Conservation (phyloP, 1,140 invertebrate species). For the Orussus abietinus region DNA sequence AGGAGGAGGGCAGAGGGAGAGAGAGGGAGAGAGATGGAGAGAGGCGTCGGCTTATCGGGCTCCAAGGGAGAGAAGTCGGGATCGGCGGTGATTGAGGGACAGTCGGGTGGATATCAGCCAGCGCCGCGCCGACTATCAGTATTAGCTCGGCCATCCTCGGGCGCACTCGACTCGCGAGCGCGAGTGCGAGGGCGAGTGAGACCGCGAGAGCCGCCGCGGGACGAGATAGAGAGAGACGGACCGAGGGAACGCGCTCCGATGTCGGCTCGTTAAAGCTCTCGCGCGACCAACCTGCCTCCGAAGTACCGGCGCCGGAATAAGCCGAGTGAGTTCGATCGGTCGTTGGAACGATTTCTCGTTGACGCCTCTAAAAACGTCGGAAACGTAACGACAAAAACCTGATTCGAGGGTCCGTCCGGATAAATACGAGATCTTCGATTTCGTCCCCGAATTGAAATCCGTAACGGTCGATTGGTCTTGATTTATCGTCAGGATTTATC, state of each 20-base stretch:
- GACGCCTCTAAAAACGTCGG: no score
- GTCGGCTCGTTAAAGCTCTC: background rate
- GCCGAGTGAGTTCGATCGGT: no score
- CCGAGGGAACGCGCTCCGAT: background rate
- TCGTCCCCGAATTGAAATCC: no score
- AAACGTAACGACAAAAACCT: no score
- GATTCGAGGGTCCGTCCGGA: no score
- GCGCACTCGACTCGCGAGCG: conserved; percentile 15
- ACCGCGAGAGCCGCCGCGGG: background rate
- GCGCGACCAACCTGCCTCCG: no score
- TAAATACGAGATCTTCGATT: no score
- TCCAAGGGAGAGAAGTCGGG: background rate
- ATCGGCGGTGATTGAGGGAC: background rate
- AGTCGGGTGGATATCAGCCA: background rate
- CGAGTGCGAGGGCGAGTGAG: conserved; percentile 6
- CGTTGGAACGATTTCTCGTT: no score
- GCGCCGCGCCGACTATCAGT: conserved; percentile 34
- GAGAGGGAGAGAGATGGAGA: background rate
- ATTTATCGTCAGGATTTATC: no score
- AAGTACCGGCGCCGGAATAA: no score
- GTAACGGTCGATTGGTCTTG: no score
- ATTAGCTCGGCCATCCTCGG: conserved; percentile 32
- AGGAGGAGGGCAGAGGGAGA: background rate
- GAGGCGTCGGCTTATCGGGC: background rate
- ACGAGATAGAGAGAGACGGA: background rate